Percentiles rank a stretch among this genome's conserved stretches.
These are phyloP conservation scores for Apotomis turbidana DNA, from an alignment of 2,888 invertebrate genomes.

Conservation along the genomic window DNA sequence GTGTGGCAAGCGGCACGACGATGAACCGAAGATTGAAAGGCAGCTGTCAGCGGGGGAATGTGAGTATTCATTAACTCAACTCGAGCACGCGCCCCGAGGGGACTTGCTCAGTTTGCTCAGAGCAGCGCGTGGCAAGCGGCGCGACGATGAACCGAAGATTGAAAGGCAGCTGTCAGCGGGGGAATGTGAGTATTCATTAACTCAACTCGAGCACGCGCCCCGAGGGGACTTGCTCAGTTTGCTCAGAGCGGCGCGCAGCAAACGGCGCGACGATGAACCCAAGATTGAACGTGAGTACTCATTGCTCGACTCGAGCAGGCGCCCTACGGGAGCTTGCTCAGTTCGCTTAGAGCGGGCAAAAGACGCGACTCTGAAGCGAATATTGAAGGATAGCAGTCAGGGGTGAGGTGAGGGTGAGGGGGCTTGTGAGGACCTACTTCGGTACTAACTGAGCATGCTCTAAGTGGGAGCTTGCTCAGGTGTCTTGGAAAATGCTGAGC, in stretches of 20 bases:
- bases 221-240: conserved; percentile 89
- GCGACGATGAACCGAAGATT: conserved; percentile 65
- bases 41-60: conserved; percentile 81
- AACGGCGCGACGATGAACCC: conserved; percentile 54
- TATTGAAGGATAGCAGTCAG: conserved; percentile 78
- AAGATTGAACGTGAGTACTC: conserved; percentile 72
- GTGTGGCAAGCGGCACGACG: conserved; percentile 62
- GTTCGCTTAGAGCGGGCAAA: conserved; percentile 80
- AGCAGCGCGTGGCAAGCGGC: conserved; percentile 72
- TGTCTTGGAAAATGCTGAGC: too few species aligned
- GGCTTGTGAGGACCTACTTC: too few species aligned
- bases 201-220: conserved; percentile 91
- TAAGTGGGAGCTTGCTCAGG: too few species aligned
- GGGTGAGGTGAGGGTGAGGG: conserved; percentile 66
- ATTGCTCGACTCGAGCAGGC: conserved; percentile 91
- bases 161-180: conserved; percentile 80
- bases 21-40: conserved; percentile 74
- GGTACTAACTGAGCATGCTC: too few species aligned
- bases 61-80: conserved; percentile 85
- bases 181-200: conserved; percentile 80
- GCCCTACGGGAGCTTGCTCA: conserved; percentile 84
- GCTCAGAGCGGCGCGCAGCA: conserved; percentile 78
- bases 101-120: conserved; percentile 87
- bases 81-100: conserved; percentile 92
- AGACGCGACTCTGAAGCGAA: conserved; percentile 59